Base-by-base conservation (phyloP, 2,113 vertebrate genomes). In the Megaptera novaeangliae region DNA sequence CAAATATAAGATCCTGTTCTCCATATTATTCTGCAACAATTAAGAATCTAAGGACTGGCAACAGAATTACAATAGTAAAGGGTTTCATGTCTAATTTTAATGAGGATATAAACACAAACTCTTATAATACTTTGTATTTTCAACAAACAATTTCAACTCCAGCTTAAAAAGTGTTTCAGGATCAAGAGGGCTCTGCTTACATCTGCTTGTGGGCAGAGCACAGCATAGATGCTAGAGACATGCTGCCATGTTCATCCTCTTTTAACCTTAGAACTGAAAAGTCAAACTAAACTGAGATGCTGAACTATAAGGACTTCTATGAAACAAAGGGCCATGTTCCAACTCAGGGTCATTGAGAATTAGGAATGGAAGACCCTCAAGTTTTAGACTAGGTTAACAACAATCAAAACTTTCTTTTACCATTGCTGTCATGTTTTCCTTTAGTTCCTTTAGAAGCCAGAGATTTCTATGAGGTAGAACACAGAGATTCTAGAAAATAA, bases 401-500 rank as follows among this genome's bases (percentile, higher is more conserved):
- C 23, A 84, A 63, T 20, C 49, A 83, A 61, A 80, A 88, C 18
- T 46, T 61, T 69, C 13, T 44, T 66, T 75, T 81, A 39, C 7
- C 8, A 29, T 83, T 72, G 14, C 5, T 93, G 6, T 13, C 3
- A 39, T n/a, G 31, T 39, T 72, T 49, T 8, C 29, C 44, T 71
- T 83, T 55, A 21, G 20, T 75, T 81, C 23, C 10, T 84, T 91
- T 88, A 64, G 81, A 91, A 88, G 29, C n/a, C 44, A 39, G 13
- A 66, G 0, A 61, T 34, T 86, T 94, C 52, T 89, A 39, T 86
- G 18, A 80, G 2, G 5, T 41, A 57, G 31, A 87, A 84, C 4
- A 4, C 41, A 68, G 69, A 87, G 29, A 55, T 78, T 69, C 0
- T 36, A 95, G 44, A 91, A 96, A 61, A 69, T 36, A 92, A 92